Conservation (phyloP, 2,113 vertebrate species). For the Chamaetylas fuelleborni region DNA sequence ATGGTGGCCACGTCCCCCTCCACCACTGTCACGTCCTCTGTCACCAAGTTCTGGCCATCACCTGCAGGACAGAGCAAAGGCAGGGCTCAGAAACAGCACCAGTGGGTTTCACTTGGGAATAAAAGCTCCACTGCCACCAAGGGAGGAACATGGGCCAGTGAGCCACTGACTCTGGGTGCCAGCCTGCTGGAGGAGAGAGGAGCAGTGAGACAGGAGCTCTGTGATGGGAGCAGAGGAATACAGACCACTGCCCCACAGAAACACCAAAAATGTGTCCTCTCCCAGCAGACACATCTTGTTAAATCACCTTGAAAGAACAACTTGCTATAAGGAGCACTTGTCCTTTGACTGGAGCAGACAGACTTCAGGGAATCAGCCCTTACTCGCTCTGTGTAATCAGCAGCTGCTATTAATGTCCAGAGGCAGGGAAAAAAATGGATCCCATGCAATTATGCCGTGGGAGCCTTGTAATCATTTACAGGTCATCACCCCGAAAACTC, state of each 20-base stretch:
- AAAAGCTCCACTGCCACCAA: not conserved
- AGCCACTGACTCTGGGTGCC: not conserved
- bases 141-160: accelerated
- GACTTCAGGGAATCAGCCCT: not conserved
- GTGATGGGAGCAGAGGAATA: accelerated
- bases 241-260: accelerated
- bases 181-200: not conserved
- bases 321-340: not conserved
- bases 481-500: not conserved
- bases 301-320: not conserved
- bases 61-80: constrained; percentile 53
- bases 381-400: constrained; percentile 1
- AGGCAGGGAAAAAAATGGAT: constrained; percentile 18
- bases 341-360: not conserved
- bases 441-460: not conserved
- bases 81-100: accelerated
- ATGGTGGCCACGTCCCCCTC: constrained; percentile 84
- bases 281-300: not conserved
- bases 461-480: constrained; percentile 26
- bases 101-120: not conserved
- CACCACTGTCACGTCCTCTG: constrained; percentile 84
- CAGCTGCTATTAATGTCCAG: constrained; percentile 8
- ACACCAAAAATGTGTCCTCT: not conserved
- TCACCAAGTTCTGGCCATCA: constrained; percentile 91
- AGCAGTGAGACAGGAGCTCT: not conserved